phyloP scores from a whole-genome alignment of 1,140 invertebrate species.

The Acyrthosiphon pisum region DNA sequence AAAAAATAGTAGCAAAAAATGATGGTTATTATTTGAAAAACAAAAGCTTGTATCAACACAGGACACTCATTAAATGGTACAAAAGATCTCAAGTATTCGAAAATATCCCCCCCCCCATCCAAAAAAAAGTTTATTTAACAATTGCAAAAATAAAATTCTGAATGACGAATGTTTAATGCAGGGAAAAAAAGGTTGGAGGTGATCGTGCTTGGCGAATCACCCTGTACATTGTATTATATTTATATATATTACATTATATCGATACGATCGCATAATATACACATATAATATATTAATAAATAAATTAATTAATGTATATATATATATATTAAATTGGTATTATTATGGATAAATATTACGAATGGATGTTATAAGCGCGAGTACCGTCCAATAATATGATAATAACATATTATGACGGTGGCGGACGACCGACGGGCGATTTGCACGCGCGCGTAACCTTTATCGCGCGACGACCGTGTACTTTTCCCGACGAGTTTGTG shows the following conservation, averaged over 20 bases:
- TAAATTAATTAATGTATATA: too few species aligned
- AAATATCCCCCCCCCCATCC: background rate
- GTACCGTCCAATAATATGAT: background rate
- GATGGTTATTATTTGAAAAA: background rate
- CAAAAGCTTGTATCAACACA: background rate
- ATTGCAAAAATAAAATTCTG: background rate
- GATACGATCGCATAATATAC: background rate
- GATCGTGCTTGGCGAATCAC: background rate
- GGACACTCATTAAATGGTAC: background rate
- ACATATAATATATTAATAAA: too few species aligned
- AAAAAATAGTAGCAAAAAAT: background rate
- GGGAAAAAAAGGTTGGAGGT: background rate
- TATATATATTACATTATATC: too few species aligned
- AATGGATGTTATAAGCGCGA: background rate
- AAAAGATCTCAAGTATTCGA: background rate
- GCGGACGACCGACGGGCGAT: background rate
- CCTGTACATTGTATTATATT: too few species aligned
- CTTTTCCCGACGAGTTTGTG: slow-evolving; percentile 26
- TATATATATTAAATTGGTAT: background rate
- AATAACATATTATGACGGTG: background rate
- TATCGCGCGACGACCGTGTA: slow-evolving; percentile 43
- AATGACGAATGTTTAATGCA: background rate
- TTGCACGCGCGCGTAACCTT: slow-evolving; percentile 21
- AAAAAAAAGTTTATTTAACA: too few species aligned
- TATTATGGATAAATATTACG: background rate